Conservation (phyloP, 2,888 invertebrate genomes). For the Tetragnatha montana region DNA sequence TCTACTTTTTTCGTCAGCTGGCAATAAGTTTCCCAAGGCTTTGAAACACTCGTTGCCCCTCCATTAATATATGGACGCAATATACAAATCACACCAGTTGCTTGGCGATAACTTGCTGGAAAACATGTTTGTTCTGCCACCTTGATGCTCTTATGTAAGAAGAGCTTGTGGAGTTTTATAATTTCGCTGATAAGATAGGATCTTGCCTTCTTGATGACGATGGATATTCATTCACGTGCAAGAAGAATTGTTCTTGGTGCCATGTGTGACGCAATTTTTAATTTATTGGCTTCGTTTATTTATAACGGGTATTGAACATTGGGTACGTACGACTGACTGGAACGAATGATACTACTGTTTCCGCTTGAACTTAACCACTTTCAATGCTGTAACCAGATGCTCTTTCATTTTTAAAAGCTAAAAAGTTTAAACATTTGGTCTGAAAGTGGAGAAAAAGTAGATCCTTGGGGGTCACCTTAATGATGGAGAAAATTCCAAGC, state of each 20-base stretch:
- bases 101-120: not conserved
- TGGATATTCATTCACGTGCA: not conserved
- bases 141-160: not conserved
- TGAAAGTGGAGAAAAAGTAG: no score
- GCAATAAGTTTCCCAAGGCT: not conserved
- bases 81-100: not conserved
- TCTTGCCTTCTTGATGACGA: not conserved
- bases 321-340: no score
- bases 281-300: not conserved
- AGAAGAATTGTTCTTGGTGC: not conserved
- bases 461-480: no score
- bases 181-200: slow-evolving; percentile 19
- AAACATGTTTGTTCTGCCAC: slow-evolving; percentile 22
- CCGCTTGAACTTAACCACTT: no score
- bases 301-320: no score
- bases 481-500: no score
- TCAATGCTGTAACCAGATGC: no score
- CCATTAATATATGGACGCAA: not conserved
- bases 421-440: no score
- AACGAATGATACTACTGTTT: no score
- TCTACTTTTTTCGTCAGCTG: not conserved
- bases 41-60: not conserved
- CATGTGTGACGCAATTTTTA: not conserved
- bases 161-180: slow-evolving; percentile 29
- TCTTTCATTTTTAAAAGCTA: no score